Evolutionary conservation across 2,888 invertebrate species (phyloP).

Genomic region (Kryphioiulus occultus): DNA sequence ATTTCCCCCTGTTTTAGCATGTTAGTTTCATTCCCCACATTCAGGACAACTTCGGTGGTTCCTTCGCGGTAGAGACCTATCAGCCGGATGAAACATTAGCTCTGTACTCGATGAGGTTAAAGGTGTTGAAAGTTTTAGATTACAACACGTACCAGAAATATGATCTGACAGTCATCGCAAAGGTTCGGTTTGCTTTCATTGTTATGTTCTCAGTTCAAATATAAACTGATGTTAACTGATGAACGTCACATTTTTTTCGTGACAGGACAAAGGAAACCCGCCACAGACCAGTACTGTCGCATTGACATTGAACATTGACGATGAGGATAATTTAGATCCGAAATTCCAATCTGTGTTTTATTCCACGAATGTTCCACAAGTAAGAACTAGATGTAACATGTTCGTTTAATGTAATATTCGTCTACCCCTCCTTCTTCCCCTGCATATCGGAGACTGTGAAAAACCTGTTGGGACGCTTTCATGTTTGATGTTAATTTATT

Average conservation of each 20-base stretch:
- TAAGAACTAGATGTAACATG: background rate
- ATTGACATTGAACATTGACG: background rate
- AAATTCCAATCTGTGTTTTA: background rate
- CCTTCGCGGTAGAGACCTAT: background rate
- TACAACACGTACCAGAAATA: background rate
- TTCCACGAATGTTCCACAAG: background rate
- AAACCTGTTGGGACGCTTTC: too few relatives aligned
- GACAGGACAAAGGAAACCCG: background rate
- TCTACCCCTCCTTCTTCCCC: too few relatives aligned
- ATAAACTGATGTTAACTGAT: background rate
- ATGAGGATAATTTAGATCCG: conserved; percentile 4
- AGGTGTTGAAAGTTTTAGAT: background rate
- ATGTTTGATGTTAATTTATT: too few relatives aligned
- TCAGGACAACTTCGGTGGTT: background rate
- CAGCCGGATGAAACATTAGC: background rate
- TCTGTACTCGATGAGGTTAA: background rate
- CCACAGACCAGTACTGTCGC: background rate
- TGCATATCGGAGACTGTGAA: too few relatives aligned
- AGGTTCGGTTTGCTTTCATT: background rate
- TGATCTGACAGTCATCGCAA: background rate
- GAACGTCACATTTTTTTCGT: background rate
- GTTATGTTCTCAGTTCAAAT: background rate
- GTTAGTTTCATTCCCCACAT: background rate
- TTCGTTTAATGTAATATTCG: too few relatives aligned
- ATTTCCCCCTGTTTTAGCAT: background rate